Evolutionary conservation across 2,113 vertebrate genomes (phyloP).

Genomic region (Nipponia nippon): DNA sequence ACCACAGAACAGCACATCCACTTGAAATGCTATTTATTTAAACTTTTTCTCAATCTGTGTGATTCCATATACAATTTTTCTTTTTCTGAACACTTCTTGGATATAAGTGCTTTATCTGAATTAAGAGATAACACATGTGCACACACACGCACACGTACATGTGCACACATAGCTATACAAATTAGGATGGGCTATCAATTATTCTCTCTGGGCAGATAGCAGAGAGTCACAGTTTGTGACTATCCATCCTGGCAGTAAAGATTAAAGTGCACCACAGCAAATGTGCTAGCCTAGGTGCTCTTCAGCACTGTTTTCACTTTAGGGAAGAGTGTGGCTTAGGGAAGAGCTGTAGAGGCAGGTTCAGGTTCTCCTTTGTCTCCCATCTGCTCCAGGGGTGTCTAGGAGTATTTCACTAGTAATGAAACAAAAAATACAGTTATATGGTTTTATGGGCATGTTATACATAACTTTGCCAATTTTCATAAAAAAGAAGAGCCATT

Average conservation of each 20-base stretch:
- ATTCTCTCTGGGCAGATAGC: fast-evolving
- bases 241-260: background rate
- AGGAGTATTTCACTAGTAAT: background rate
- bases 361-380: background rate
- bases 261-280: background rate
- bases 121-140: background rate
- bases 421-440: background rate
- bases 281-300: background rate
- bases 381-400: background rate
- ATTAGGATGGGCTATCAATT: background rate
- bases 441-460: background rate
- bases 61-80: background rate
- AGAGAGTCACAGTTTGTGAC: background rate
- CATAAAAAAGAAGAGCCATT: background rate
- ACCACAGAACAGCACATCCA: background rate
- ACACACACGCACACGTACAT: fast-evolving
- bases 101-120: background rate
- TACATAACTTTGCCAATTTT: background rate
- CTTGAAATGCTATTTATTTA: background rate
- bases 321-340: background rate
- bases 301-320: background rate
- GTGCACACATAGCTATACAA: background rate
- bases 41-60: background rate
- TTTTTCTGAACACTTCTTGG: background rate
- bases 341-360: background rate